These are phyloP conservation scores for Hipposideros larvatus DNA, from an alignment of 2,797 vertebrate species.

Conservation along the genomic window DNA sequence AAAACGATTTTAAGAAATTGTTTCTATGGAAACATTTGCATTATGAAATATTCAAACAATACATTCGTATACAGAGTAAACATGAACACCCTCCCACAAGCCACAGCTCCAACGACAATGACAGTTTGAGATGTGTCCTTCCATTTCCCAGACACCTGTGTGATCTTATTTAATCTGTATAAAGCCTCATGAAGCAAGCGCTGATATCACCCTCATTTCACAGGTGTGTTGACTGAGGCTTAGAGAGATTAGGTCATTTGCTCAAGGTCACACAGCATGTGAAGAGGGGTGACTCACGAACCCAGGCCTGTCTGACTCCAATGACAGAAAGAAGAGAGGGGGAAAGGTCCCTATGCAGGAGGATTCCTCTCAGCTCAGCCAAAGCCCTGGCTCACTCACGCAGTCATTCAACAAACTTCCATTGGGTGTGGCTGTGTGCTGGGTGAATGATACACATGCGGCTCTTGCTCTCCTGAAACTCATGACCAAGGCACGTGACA, in stretches of 20 bases:
- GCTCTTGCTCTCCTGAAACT: neutral
- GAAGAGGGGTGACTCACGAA: neutral
- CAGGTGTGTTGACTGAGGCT: neutral
- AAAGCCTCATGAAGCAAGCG: neutral
- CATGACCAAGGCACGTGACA: rapidly evolving
- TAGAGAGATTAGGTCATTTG: neutral
- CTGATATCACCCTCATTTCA: neutral
- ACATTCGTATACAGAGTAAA: neutral
- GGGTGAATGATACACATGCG: rapidly evolving
- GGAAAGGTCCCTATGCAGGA: neutral
- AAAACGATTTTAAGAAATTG: neutral
- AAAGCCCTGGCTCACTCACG: neutral
- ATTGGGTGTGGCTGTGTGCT: neutral
- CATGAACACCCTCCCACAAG: neutral
- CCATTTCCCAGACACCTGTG: too few relatives aligned
- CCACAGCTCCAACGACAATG: neutral
- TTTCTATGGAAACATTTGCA: neutral
- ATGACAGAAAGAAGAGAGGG: neutral
- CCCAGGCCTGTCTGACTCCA: neutral
- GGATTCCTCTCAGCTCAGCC: neutral
- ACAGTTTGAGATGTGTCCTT: neutral
- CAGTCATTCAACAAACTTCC: neutral
- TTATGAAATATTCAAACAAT: neutral
- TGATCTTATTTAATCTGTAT: neutral
- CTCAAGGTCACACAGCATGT: neutral